Base-by-base conservation (phyloP, 1,140 invertebrate species). In the Microplitis mediator region DNA sequence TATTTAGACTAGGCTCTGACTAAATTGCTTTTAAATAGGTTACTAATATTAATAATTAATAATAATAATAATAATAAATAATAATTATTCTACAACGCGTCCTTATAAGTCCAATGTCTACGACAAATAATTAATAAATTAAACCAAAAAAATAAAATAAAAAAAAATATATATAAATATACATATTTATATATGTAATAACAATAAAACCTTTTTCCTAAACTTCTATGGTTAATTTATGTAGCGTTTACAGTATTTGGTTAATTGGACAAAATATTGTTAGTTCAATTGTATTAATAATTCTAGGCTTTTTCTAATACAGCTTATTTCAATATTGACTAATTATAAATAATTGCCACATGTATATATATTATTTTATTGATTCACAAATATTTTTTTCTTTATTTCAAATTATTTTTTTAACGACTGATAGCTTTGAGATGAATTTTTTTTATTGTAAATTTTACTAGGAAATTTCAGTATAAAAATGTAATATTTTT, bases 251-350 rank as follows among this genome's bases (percentile, higher is more conserved):
- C 85, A 77, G 78, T 76, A 83, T 69, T 85, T 85, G 80, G 84
- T 84, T 84, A 85, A 82, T 86, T 76, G 77, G 56, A 76, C 76
- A 78, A 82, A 81, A 45, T 62, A 70, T 63, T 81, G 81, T 85
- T 82, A 84, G 83, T 81, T 83, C 83, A 79, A 82, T 72, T 23
- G 23, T 23, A n/a, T n/a, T n/a, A n/a, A 23, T 72, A 13, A 71
- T 35, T 71, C 50, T 68, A 66, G 36, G 63, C 63, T 69, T 72
- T 70, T 63, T 67, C 85, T 87, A 87, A 54, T 84, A 61, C 84
- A 85, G 84, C 83, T 86, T 81, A 85, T 82, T 82, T 84, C 76
- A 85, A 23, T 84, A 85, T 85, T 69, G 77, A 85, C 84, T 85
- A 87, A 84, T 77, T 71, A 75, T 78, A 79, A 79, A 77, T 79